These are phyloP conservation scores for Chrysolina haemoptera DNA, from an alignment of 2,888 invertebrate species.

Conservation along the genomic window DNA sequence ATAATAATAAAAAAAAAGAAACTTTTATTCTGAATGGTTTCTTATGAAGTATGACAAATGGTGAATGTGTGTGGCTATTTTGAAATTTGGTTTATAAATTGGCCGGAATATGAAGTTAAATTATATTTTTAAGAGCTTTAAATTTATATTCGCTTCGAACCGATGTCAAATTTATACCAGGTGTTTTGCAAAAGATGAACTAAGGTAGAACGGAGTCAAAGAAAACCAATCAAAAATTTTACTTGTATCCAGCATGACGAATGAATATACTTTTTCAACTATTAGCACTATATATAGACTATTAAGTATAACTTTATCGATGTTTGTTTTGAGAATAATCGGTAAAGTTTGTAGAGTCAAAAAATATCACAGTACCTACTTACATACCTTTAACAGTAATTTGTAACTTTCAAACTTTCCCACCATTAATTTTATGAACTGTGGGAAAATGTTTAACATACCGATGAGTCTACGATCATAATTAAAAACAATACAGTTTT, in stretches of 20 bases:
- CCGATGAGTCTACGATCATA: not conserved
- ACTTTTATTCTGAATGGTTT: slow-evolving; percentile 43
- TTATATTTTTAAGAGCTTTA: not conserved
- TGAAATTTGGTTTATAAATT: slow-evolving; percentile 25
- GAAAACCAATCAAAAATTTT: too few species aligned
- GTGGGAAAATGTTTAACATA: not conserved
- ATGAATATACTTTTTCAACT: too few species aligned
- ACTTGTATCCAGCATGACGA: too few species aligned
- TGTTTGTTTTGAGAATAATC: too few species aligned
- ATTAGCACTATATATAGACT: too few species aligned
- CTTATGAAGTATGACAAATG: slow-evolving; percentile 54
- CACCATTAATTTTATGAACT: not conserved
- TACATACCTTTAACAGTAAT: not conserved
- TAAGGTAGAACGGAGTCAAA: too few species aligned
- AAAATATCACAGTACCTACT: not conserved
- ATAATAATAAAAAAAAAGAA: slow-evolving; percentile 51
- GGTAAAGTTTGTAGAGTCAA: not conserved
- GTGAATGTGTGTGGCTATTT: slow-evolving; percentile 35
- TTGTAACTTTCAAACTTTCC: slow-evolving; percentile 3
- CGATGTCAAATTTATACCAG: not conserved
- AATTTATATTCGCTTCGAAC: not conserved
- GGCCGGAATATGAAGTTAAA: slow-evolving; percentile 7
- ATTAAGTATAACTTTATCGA: too few species aligned
- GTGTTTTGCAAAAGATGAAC: not conserved
- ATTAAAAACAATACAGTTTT: slow-evolving; percentile 1